Conservation (phyloP, 2,888 invertebrate species). For the Lomographa bimaculata region DNA sequence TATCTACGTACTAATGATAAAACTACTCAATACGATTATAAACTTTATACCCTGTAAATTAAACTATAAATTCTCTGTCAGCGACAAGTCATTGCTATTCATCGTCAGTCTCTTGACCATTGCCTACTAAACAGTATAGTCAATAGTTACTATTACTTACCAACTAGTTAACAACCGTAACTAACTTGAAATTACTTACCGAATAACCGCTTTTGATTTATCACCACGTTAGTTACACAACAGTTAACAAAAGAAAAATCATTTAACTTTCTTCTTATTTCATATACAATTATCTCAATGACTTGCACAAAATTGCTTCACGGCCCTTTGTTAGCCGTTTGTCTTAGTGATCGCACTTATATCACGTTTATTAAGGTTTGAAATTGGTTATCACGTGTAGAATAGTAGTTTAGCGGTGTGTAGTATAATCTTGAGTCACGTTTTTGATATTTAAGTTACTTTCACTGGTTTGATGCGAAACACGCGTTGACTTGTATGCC, state of each 20-base stretch:
- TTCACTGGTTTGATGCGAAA: slow-evolving; percentile 22
- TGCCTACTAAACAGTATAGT: background rate
- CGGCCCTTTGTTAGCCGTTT: background rate
- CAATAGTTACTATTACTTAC: background rate
- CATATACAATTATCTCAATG: slow-evolving; percentile 3
- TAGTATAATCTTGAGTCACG: slow-evolving; percentile 1
- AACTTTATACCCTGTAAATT: background rate
- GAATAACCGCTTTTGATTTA: slow-evolving; percentile 2
- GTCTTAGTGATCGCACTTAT: slow-evolving; percentile 1
- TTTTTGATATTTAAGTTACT: slow-evolving; percentile 16
- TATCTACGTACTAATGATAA: too few relatives aligned
- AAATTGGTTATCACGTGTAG: background rate
- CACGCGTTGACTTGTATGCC: slow-evolving; percentile 14
- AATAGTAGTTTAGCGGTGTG: background rate
- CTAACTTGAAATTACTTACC: slow-evolving; percentile 4
- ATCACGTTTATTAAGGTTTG: slow-evolving; percentile 3
- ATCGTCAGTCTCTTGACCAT: slow-evolving; percentile 7
- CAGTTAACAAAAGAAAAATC: slow-evolving; percentile 1
- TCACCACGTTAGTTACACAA: slow-evolving; percentile 1
- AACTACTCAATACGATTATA: slow-evolving; percentile 5
- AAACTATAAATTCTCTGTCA: background rate
- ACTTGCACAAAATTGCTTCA: slow-evolving; percentile 9
- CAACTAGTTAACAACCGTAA: background rate
- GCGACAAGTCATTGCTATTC: slow-evolving; percentile 20
- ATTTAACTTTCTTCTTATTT: slow-evolving; percentile 10